Base-by-base conservation (phyloP, 2,888 invertebrate genomes). In the Ecdyonurus torrentis region DNA sequence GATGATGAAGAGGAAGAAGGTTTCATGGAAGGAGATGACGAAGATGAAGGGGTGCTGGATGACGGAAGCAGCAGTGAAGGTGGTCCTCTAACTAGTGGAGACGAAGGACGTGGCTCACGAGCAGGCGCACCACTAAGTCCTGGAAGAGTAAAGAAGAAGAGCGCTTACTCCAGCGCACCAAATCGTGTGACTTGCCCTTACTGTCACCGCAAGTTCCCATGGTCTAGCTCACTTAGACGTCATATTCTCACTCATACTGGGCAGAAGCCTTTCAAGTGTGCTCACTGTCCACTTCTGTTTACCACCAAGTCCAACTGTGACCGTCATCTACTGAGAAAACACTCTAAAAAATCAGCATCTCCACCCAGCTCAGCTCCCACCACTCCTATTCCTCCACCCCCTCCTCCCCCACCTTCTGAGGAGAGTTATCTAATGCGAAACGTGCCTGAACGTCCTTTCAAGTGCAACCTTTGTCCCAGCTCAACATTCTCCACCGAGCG, bases 221-320 rank as follows among this genome's bases (percentile, higher is more conserved):
- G 97, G 97, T 90, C 91, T 0, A 95, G 94, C 25, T 96, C 95
- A 0, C 79, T 97, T 24, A 84, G 94, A n/a, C 83, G 97, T 10
- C 97, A 97, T 74, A 89, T 97, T 52, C 77, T 93, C 3, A 97
- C 97, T 0, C 97, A 97, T 74, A 97, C 96, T 0, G 94, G 79
- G 1, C 95, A 96, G 72, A 97, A 97, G 72, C 97, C 97, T 0
- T 97, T 89, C 78, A 92, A 94, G 72, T 97, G 97, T 74, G 87
- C 90, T 0, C 88, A 91, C 71, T 97, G 97, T 72, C 89, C 91
- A 0, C 80, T 96, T 7, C 83, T 93, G 1, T 97, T 97, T 74
- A 97, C 96, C 50, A 97, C 96, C 1, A 97, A 97, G 74, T 95
- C 95, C 7, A 97, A 97, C 76, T 92, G 97, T 74, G 97, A 97